Conservation (phyloP, 2,888 invertebrate genomes). For the Nineta flava region DNA sequence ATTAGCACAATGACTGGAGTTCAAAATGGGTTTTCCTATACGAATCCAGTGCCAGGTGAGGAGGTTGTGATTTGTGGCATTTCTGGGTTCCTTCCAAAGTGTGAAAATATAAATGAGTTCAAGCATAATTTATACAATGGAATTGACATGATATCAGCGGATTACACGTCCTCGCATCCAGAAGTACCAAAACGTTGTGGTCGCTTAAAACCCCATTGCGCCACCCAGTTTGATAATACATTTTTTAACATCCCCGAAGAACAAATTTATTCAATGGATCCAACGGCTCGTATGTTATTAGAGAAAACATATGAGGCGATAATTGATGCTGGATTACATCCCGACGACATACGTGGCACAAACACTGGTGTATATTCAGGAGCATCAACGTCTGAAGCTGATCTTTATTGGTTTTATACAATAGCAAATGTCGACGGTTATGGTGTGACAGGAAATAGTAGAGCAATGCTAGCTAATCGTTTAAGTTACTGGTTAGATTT, state of each 20-base stretch:
- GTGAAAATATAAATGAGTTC: constrained; percentile 40
- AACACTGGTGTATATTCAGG: constrained; percentile 70
- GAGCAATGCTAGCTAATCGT: constrained; percentile 69
- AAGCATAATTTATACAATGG: constrained; percentile 31
- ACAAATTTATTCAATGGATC: constrained; percentile 40
- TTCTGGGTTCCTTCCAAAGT: constrained; percentile 46
- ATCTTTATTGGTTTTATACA: constrained; percentile 55
- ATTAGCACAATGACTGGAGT: not conserved
- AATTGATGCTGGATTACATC: constrained; percentile 48
- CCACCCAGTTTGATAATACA: constrained; percentile 51
- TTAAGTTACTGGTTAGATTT: constrained; percentile 78
- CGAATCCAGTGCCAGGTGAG: constrained; percentile 26
- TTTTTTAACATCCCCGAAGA: constrained; percentile 62
- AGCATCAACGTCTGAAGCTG: constrained; percentile 59
- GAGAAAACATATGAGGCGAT: constrained; percentile 42
- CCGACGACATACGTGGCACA: constrained; percentile 49
- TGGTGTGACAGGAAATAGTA: constrained; percentile 41
- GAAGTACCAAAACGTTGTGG: constrained; percentile 50
- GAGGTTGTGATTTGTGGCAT: constrained; percentile 42
- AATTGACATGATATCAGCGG: constrained; percentile 38
- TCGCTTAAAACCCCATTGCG: constrained; percentile 39
- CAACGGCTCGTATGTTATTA: constrained; percentile 37
- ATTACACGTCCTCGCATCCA: constrained; percentile 31
- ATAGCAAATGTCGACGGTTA: constrained; percentile 65
- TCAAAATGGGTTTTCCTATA: not conserved